These are phyloP conservation scores for Alcedo quadribrachys DNA, from an alignment of 2,797 vertebrate species.

Conservation along the genomic window DNA sequence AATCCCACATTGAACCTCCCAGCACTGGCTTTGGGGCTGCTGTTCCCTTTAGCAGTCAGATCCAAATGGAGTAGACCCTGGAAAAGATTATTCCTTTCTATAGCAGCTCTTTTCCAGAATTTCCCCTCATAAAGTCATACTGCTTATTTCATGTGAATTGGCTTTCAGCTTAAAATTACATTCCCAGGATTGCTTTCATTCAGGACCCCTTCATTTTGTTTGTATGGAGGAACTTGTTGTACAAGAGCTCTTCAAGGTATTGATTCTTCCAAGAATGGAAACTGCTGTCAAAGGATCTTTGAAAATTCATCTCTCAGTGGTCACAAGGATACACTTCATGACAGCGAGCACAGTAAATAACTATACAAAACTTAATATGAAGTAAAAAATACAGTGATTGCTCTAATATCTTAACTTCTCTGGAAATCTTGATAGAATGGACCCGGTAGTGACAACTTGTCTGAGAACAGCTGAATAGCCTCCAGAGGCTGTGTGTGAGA, in stretches of 20 bases:
- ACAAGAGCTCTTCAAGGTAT: background rate
- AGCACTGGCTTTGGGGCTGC: background rate
- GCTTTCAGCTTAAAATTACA: slow-evolving; percentile 27
- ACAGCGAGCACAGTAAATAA: background rate
- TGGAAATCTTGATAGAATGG: background rate
- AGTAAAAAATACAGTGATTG: background rate
- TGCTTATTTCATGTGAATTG: slow-evolving; percentile 10
- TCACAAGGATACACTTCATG: background rate
- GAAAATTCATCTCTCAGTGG: background rate
- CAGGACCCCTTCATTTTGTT: background rate
- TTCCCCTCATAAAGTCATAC: slow-evolving; percentile 39
- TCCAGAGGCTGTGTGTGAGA: background rate
- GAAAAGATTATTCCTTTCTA: slow-evolving; percentile 31
- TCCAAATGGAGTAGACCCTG: background rate
- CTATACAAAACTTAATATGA: background rate
- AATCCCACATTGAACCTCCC: background rate
- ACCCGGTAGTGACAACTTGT: background rate
- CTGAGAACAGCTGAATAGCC: background rate
- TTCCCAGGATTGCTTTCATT: slow-evolving; percentile 34
- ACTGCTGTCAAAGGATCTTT: background rate
- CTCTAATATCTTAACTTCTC: background rate
- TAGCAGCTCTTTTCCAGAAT: slow-evolving; percentile 24
- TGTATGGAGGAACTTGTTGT: background rate
- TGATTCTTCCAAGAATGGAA: background rate
- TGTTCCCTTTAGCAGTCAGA: slow-evolving; percentile 44